Conservation (phyloP, 2,888 invertebrate species). For the Pseudanteris insignis region DNA sequence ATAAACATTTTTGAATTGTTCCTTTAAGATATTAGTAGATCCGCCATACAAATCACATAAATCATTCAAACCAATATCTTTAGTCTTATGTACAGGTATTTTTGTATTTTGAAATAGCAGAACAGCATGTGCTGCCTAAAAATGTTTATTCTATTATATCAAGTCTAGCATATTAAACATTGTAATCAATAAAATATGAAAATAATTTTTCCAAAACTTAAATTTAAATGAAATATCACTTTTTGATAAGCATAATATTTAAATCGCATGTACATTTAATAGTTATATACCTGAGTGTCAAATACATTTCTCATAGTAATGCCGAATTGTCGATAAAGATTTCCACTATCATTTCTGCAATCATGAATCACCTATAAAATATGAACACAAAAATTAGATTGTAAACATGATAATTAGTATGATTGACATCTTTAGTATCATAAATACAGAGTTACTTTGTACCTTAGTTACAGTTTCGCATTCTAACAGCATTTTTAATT, state of each 20-base stretch:
- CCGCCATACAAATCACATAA: slow-evolving; percentile 90
- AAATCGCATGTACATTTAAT: too few species aligned
- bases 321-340: slow-evolving; percentile 86
- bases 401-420: too few species aligned
- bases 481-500: slow-evolving; percentile 82
- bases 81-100: slow-evolving; percentile 93
- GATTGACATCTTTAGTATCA: too few species aligned
- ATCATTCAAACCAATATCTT: slow-evolving; percentile 90
- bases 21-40: slow-evolving; percentile 89
- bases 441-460: too few species aligned
- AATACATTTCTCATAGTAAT: slow-evolving; percentile 86
- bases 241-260: too few species aligned
- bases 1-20: slow-evolving; percentile 87
- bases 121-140: slow-evolving; percentile 86
- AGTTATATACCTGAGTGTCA: slow-evolving; percentile 89
- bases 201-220: too few species aligned
- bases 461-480: slow-evolving; percentile 84
- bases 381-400: too few species aligned
- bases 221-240: too few species aligned
- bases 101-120: slow-evolving; percentile 89
- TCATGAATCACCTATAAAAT: slow-evolving; percentile 81
- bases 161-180: too few species aligned
- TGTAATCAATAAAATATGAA: too few species aligned
- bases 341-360: slow-evolving; percentile 89
- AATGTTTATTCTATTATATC: too few species aligned